Percentiles rank a stretch among this genome's conserved stretches.
Evolutionary conservation across 2,113 vertebrate species (phyloP).

Genomic region (Pseudolaguvia tuberculata): DNA sequence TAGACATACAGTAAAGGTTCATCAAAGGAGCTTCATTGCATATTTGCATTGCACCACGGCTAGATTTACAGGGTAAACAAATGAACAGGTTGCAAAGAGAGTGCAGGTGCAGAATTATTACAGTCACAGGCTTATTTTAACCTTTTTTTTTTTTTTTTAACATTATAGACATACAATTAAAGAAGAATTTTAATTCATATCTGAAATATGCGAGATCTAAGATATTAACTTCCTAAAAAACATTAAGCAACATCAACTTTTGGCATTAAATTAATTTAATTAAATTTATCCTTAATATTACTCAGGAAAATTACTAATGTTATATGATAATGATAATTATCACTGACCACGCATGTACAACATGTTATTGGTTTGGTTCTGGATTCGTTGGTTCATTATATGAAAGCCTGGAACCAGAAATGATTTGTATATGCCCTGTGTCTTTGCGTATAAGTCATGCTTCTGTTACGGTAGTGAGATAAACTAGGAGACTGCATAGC

Average conservation of each 20-base stretch:
- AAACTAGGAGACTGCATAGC: too few species aligned
- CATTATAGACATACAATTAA: conserved; percentile 52
- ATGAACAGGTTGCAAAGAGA: conserved; percentile 59
- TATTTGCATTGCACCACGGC: conserved; percentile 68
- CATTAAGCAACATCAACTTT: background rate
- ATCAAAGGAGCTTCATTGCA: conserved; percentile 62
- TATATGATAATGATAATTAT: too few species aligned
- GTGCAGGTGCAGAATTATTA: conserved; percentile 64
- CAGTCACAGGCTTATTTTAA: conserved; percentile 70
- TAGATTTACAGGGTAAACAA: conserved; percentile 60
- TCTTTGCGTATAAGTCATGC: too few species aligned
- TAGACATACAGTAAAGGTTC: conserved; percentile 60
- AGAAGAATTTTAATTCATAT: too few species aligned
- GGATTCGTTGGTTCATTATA: too few species aligned
- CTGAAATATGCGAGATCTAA: too few species aligned
- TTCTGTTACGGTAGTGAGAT: too few species aligned
- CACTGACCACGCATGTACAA: too few species aligned
- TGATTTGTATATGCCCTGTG: too few species aligned
- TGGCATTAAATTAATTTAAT: background rate
- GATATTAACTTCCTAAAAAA: background rate
- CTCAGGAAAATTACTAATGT: too few species aligned
- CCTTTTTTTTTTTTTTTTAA: conserved; percentile 68
- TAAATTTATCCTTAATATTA: background rate
- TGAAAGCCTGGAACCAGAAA: too few species aligned
- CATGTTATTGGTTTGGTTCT: too few species aligned